These are phyloP conservation scores for Gisinianus flammeolus DNA, from an alignment of 2,888 invertebrate genomes.

Conservation along the genomic window DNA sequence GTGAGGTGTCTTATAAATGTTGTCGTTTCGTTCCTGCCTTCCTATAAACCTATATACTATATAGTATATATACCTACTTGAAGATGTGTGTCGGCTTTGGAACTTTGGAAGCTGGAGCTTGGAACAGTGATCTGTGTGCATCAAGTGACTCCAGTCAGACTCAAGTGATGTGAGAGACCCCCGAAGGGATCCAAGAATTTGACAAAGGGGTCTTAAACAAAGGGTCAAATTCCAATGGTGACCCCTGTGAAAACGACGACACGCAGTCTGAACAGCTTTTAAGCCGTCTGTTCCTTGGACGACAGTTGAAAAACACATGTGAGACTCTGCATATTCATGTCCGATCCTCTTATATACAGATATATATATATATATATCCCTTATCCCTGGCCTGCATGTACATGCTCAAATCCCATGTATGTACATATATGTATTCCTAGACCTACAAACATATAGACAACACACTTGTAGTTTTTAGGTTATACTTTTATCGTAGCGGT, in stretches of 20 bases:
- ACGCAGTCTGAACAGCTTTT: slow-evolving; percentile 56
- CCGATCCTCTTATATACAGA: not conserved
- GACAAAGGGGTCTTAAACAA: slow-evolving; percentile 59
- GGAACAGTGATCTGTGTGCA: slow-evolving; percentile 31
- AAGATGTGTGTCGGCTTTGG: slow-evolving; percentile 27
- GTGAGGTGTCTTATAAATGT: not conserved
- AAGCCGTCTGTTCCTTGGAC: slow-evolving; percentile 37
- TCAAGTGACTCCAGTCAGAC: slow-evolving; percentile 28
- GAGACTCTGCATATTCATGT: not conserved
- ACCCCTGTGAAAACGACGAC: slow-evolving; percentile 57
- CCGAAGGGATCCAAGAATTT: slow-evolving; percentile 46
- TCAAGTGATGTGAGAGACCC: slow-evolving; percentile 35
- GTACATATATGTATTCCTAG: not conserved
- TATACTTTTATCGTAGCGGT: not conserved
- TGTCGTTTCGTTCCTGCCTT: no score
- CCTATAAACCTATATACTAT: no score
- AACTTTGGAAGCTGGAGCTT: slow-evolving; percentile 12
- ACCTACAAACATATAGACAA: not conserved
- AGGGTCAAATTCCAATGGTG: slow-evolving; percentile 58
- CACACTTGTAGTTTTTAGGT: not conserved
- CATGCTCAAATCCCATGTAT: not conserved
- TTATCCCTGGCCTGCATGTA: not conserved
- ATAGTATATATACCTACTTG: no score
- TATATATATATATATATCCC: not conserved
- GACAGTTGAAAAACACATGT: slow-evolving; percentile 23